Evolutionary conservation across 2,113 vertebrate species (phyloP).

Genomic region (Chauna torquata): DNA sequence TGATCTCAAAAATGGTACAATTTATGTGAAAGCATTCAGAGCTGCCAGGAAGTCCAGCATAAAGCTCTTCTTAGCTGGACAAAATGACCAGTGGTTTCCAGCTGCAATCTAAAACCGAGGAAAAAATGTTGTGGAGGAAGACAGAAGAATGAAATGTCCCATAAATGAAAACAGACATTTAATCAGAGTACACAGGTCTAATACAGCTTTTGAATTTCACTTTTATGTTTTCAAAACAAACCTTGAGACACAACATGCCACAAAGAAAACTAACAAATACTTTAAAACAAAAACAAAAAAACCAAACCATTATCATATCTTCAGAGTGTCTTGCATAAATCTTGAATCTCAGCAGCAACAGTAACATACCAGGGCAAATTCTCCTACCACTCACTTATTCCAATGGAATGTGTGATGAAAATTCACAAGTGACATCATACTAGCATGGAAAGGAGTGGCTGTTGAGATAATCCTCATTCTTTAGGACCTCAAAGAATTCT

Average conservation of each 20-base stretch:
- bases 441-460: background rate
- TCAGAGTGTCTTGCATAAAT: background rate
- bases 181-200: background rate
- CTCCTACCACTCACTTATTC: background rate
- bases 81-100: background rate
- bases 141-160: background rate
- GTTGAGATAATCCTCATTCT: background rate
- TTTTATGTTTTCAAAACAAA: background rate
- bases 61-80: conserved; percentile 16
- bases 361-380: background rate
- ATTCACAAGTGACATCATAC: background rate
- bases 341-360: background rate
- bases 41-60: background rate
- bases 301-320: too few relatives aligned
- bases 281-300: too few relatives aligned
- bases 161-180: background rate
- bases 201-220: background rate
- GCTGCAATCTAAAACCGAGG: background rate
- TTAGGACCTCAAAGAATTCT: background rate
- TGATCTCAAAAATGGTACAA: background rate
- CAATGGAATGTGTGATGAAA: background rate
- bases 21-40: background rate
- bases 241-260: background rate
- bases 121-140: background rate
- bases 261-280: background rate